These are phyloP conservation scores for Osmerus eperlanus DNA, from an alignment of 2,113 vertebrate species.

Conservation along the genomic window DNA sequence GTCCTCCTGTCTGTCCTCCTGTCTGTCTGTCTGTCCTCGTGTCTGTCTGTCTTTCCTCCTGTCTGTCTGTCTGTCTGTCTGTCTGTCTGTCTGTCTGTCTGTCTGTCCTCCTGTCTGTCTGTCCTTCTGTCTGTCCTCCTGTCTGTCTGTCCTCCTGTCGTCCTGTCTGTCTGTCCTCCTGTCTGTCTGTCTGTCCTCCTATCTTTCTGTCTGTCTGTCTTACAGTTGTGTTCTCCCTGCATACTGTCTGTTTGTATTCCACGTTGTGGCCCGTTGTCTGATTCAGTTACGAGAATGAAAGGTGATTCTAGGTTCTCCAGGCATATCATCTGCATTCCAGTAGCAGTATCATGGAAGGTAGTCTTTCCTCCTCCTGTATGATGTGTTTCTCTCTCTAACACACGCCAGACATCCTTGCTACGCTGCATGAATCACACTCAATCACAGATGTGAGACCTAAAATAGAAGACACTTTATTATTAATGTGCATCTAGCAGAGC, in stretches of 20 bases:
- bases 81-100: neutral
- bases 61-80: conserved; percentile 4
- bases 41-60: neutral
- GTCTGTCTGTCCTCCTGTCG: neutral
- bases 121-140: neutral
- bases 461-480: conserved; percentile 49
- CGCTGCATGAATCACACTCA: conserved; percentile 31
- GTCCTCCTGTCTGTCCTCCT: neutral
- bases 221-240: neutral
- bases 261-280: neutral
- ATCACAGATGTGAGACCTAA: conserved; percentile 27
- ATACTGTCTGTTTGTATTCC: neutral
- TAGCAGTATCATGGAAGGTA: too few relatives aligned
- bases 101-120: neutral
- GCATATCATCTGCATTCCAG: too few relatives aligned
- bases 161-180: neutral
- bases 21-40: neutral
- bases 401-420: neutral
- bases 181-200: neutral
- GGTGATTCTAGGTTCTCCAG: too few relatives aligned
- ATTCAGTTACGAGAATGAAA: neutral
- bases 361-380: neutral
- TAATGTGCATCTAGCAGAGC: conserved; percentile 34
- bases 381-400: neutral
- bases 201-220: neutral